These are phyloP conservation scores for Spermophilus dauricus DNA, from an alignment of 2,113 vertebrate species.

Conservation along the genomic window DNA sequence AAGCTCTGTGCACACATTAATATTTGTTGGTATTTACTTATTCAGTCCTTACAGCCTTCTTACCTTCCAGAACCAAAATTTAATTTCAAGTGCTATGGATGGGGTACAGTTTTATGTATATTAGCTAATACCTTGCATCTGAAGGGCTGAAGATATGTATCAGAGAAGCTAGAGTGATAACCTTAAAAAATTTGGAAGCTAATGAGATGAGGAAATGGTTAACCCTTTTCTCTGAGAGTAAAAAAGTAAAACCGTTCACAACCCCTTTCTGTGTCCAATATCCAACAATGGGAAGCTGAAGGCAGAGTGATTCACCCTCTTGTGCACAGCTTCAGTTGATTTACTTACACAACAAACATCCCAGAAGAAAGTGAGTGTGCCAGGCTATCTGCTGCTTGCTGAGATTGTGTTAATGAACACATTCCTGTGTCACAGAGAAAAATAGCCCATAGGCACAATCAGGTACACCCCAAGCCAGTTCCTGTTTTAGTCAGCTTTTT, in stretches of 20 bases:
- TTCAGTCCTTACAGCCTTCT: slow-evolving; percentile 54
- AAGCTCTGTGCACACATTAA: slow-evolving; percentile 41
- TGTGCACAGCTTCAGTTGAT: not conserved
- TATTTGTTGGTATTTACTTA: slow-evolving; percentile 53
- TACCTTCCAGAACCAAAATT: slow-evolving; percentile 58
- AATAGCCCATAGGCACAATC: not conserved
- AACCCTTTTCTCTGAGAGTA: not conserved
- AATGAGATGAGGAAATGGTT: not conserved
- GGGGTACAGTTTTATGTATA: not conserved
- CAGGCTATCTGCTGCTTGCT: not conserved
- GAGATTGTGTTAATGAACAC: not conserved
- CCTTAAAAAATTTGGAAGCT: slow-evolving; percentile 16
- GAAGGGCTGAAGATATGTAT: slow-evolving; percentile 36
- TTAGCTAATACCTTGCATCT: slow-evolving; percentile 14
- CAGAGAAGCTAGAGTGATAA: slow-evolving; percentile 13
- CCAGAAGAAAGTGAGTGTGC: not conserved
- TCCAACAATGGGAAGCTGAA: not conserved
- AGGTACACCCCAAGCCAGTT: not conserved
- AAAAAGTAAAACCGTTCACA: not conserved
- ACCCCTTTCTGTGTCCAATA: not conserved
- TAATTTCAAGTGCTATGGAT: slow-evolving; percentile 54
- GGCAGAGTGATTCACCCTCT: not conserved
- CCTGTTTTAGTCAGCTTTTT: too few species aligned
- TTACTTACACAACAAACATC: not conserved
- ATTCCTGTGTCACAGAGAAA: not conserved